Evolutionary conservation across 1,140 invertebrate species (phyloP).

Genomic region (Argopecten irradians): DNA sequence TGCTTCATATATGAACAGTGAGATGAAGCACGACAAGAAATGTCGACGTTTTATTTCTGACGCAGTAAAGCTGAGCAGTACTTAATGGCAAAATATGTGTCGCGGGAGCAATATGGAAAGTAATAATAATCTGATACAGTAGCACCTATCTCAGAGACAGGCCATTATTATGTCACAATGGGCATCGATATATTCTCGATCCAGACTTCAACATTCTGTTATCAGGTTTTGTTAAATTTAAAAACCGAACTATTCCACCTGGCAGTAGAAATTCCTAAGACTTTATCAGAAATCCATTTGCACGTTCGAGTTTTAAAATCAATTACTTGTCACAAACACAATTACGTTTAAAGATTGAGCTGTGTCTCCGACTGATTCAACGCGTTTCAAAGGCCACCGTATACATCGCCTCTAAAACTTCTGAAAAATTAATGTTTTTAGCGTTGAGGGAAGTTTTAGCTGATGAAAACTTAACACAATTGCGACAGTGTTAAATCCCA

Average conservation of each 20-base stretch:
- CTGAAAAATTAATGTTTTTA: constrained; percentile 11
- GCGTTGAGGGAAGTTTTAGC: not conserved
- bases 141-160: too few relatives aligned
- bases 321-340: not conserved
- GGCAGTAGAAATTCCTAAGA: not conserved
- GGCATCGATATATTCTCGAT: not conserved
- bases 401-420: not conserved
- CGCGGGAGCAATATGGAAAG: too few relatives aligned
- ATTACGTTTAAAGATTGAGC: not conserved
- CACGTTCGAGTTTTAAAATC: not conserved
- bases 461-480: constrained; percentile 18
- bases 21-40: not conserved
- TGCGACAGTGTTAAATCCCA: not conserved
- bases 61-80: not conserved
- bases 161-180: too few relatives aligned
- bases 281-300: not conserved
- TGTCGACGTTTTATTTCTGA: not conserved
- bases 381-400: not conserved
- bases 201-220: not conserved
- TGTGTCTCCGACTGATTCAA: not conserved
- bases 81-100: not conserved
- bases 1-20: not conserved
- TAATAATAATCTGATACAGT: too few relatives aligned
- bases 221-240: not conserved
- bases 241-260: not conserved